These are phyloP conservation scores for Actinia equina DNA, from an alignment of 64 coral and sea anemone genomes.

Conservation along the genomic window DNA sequence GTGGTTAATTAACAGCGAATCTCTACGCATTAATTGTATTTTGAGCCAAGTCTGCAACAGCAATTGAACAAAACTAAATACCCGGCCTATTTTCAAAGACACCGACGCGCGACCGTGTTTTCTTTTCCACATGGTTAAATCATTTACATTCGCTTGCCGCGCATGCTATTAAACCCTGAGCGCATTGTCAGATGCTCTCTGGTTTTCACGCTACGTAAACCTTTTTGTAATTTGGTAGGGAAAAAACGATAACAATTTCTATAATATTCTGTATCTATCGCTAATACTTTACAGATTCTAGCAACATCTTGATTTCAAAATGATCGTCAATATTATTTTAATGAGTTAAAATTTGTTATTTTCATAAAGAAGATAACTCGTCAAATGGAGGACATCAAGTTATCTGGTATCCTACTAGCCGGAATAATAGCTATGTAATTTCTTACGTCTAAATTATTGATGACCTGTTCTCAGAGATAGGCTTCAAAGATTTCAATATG, in stretches of 20 bases:
- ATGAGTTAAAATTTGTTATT: not conserved
- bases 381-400: no score
- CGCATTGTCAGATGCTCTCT: not conserved
- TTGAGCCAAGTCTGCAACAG: no score
- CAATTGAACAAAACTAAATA: not conserved
- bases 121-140: conserved; percentile 8
- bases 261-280: not conserved
- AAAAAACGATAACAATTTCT: not conserved
- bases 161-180: not conserved
- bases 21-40: no score
- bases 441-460: not conserved
- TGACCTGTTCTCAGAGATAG: not conserved
- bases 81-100: not conserved
- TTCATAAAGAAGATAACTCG: no score
- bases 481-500: not conserved
- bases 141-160: not conserved
- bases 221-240: not conserved
- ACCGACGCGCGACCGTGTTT: not conserved
- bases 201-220: not conserved
- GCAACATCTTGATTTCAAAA: no score
- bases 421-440: not conserved
- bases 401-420: not conserved
- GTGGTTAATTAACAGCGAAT: no score
- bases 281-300: no score
- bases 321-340: no score